Percentiles rank a stretch among this genome's conserved stretches.
phyloP scores from a whole-genome alignment of 2,797 vertebrate species.

The Brotula barbata region DNA sequence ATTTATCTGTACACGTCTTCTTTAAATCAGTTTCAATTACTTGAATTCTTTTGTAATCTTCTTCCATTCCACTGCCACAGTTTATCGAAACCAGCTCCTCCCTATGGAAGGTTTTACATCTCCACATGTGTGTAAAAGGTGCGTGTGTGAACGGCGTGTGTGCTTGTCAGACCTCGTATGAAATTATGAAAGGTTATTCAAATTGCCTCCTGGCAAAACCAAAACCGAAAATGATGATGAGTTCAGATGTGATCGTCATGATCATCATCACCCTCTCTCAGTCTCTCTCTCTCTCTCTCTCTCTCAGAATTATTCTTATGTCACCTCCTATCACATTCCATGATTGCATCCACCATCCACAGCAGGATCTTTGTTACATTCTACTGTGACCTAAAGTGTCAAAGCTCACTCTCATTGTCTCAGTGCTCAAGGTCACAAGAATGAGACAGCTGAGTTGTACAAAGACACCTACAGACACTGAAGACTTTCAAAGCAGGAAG shows the following conservation, averaged over 20 bases:
- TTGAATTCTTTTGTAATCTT: too few species aligned
- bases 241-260: background rate
- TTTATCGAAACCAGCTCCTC: too few species aligned
- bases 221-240: constrained; percentile 46
- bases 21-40: too few species aligned
- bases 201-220: constrained; percentile 14
- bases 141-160: constrained; percentile 18
- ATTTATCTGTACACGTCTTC: background rate
- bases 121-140: constrained; percentile 39
- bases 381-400: too few species aligned
- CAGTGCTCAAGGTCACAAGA: constrained; percentile 12
- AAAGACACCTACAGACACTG: background rate
- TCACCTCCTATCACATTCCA: constrained; percentile 47
- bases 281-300: background rate
- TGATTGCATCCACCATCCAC: too few species aligned
- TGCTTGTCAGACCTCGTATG: constrained; percentile 64
- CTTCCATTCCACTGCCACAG: too few species aligned
- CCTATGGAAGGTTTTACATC: too few species aligned
- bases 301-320: constrained; percentile 36
- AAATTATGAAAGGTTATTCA: constrained; percentile 30
- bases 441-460: constrained; percentile 3
- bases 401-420: too few species aligned
- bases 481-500: constrained; percentile 13
- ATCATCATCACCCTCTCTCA: background rate
- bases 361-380: too few species aligned